Evolutionary conservation across 1,140 invertebrate species (phyloP), one percentile per base, ranked within the genome.

Genomic region (Antheraea mylitta): DNA sequence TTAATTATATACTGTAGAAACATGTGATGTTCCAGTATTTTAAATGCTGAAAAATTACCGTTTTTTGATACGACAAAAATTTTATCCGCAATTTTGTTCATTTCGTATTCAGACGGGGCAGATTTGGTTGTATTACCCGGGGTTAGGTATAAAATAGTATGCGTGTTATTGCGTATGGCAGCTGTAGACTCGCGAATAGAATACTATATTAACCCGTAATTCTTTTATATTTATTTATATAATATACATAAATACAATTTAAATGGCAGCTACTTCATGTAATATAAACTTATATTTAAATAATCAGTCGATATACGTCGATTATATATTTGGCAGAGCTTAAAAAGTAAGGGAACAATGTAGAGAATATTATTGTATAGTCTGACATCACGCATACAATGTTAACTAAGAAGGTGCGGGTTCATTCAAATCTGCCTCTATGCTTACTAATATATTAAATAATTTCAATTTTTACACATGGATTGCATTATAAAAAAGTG

Each of bases 321-420:
- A 58, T 66, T 76, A 64, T 76, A 67, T 71, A 74, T 89, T 89
- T 86, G 85, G 87, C 84, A 80, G 87, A 89, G 86, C 86, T 90
- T 91, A 91, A 77, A 53, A 16, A 81, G 77, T 79, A 82, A 88
- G 89, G 89, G 89, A 91, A 89, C 89, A 91, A 91, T 89, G 84
- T 88, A 85, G 86, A 82, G 81, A 77, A 82, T 83, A 80, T 73
- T 77, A 53, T 16, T 13, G 11, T 53, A 53, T 53, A 53, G 45
- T 53, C 45, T 11, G 22, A 42, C 45, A 16, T 53, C 16, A n/a
- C 13, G 45, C 11, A 53, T 13, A 13, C 11, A n/a, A 53, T 53
- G 5, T 53, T 16, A 53, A 53, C 11, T 53, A 16, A 53, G 1
- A 53, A 0, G 9, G 16, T 13, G 5, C 2, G 45, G 45, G 45